Base-by-base conservation (phyloP, 1,140 invertebrate species). In the Heliconius hewitsoni region DNA sequence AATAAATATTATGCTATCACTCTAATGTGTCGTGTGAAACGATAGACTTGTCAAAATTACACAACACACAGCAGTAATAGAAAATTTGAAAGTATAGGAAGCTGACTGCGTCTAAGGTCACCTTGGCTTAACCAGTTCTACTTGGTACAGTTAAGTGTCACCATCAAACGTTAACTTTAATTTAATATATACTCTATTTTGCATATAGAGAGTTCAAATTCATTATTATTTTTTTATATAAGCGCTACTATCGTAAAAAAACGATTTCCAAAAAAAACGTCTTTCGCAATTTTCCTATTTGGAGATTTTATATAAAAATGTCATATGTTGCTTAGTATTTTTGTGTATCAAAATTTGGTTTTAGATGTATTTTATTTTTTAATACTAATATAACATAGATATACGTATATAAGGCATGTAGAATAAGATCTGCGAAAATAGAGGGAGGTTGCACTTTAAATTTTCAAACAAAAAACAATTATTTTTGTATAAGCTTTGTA, bases 21-120 rank as follows among this genome's bases (percentile, higher is more conserved):
- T 23, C 3, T 16, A 11, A 66, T 27, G 78, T 86, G 80, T 79
- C 79, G 82, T 77, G 76, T 55, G 75, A 77, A 78, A 79, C 81
- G 81, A 87, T 79, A 86, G 82, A 83, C 76, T 83, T 85, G 82
- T 84, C 77, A 77, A 84, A 46, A 86, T 90, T 90, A 85, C 82
- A 85, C 84, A 89, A 90, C 83, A 82, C 76, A 71, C 50, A 74
- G 77, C 30, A 73, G 77, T 84, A 83, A 83, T 81, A 87, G 83
- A 89, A 87, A 89, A 87, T 90, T 91, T 90, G 91, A 92, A 92
- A 92, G 91, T 90, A 86, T 88, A 90, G 90, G 89, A 90, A 89
- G 84, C 83, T 60, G 84, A 84, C 86, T 84, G 84, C 81, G 85
- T 82, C 77, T 89, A 90, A 91, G 91, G 89, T 88, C 88, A 81